Evolutionary conservation across 64 coral and sea anemone species (phyloP), one percentile per base, ranked within the genome.

Genomic region (Platygyra sinensis): DNA sequence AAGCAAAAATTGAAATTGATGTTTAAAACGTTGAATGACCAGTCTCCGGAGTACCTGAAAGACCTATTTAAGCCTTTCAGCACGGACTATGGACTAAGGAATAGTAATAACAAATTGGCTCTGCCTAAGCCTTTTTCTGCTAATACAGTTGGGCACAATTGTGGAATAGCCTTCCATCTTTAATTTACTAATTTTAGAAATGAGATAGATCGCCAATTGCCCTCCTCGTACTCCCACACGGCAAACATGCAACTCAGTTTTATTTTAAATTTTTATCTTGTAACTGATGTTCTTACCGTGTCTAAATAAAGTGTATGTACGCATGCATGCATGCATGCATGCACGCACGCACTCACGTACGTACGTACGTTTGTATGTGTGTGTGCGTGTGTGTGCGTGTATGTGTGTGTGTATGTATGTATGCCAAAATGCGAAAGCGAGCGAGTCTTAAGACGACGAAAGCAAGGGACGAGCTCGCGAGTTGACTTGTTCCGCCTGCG

Each of bases 11-110:
- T 20, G 52, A 52, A 76, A 77, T 22, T 64, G 18, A 88, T 42
- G 86, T 88, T 88, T 62, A 88, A 60, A 88, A 2, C 55, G 60
- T 19, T 88, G 33, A 75, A 88, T 75, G 33, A 30, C 62, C 20
- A 60, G 17, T 12, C 57, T 51, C 86, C 5, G 31, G 59, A 42
- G 8, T 88, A 88, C 55, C 20, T 77, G 73, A 18, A 42, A 46
- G 74, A 63, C 27, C 52, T 88, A 54, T 88, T 77, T 77, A 64
- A 88, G 16, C 24, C 17, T 5, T 55, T 62, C 42, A 77, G 59
- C 52, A 75, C 73, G 10, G 24, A 88, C 16, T 88, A 88, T 62
- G 27, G 36, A 25, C 67, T 88, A 32, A 77, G 86, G 33, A 55
- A 88, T 16, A 32, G 16, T 10, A 24, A 46, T n/a, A 88, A 88